These are phyloP conservation scores for Ondatra zibethicus DNA, from an alignment of 2,113 vertebrate species.

Conservation along the genomic window DNA sequence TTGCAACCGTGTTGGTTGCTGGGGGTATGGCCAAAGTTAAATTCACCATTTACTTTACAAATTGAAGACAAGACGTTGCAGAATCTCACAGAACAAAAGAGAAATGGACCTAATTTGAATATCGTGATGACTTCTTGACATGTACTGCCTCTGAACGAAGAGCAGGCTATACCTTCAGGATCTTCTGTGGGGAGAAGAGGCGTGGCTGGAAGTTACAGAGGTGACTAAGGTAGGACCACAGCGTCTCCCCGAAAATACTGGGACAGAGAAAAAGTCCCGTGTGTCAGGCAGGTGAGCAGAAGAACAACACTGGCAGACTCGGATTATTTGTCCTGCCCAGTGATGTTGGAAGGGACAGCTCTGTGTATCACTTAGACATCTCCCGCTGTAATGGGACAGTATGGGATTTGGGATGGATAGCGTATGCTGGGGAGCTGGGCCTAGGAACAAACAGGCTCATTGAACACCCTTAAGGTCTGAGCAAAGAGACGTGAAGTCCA, in stretches of 20 bases:
- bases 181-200: neutral
- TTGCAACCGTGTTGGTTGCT: neutral
- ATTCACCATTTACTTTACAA: neutral
- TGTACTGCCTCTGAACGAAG: neutral
- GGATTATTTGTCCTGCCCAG: neutral
- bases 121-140: neutral
- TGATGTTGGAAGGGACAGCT: neutral
- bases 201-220: neutral
- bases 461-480: neutral
- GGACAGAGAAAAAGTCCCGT: neutral
- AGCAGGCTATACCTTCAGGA: neutral
- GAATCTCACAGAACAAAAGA: neutral
- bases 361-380: fast-evolving
- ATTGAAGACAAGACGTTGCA: neutral
- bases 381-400: neutral
- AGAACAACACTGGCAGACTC: neutral
- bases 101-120: neutral
- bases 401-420: neutral
- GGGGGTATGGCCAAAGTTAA: neutral
- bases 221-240: neutral
- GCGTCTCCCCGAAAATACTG: neutral
- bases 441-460: neutral
- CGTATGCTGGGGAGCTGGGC: neutral
- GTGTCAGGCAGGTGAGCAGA: neutral
- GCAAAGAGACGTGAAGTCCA: neutral